phyloP scores from a whole-genome alignment of 2,888 invertebrate genomes.

The Dromius quadrimaculatus region DNA sequence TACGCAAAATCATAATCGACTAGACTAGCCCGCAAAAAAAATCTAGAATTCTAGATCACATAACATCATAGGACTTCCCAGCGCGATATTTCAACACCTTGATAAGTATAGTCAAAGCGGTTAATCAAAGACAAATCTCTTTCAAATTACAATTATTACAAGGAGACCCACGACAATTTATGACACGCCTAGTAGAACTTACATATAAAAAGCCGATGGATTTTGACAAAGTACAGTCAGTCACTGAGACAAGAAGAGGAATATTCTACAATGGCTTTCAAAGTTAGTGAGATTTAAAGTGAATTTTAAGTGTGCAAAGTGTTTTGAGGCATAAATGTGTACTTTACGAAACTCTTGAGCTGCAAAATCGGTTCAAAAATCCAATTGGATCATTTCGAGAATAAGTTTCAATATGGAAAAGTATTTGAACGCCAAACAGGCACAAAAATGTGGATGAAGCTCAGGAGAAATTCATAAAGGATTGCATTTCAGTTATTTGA shows the following conservation, averaged over 20 bases:
- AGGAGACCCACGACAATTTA: not conserved
- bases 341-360: too few relatives aligned
- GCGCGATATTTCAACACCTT: not conserved
- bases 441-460: too few relatives aligned
- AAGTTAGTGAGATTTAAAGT: conserved; percentile 20
- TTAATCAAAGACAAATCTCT: not conserved
- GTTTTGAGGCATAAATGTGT: too few relatives aligned
- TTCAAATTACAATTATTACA: conserved; percentile 17
- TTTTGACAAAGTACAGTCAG: conserved; percentile 37
- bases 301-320: not conserved
- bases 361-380: too few relatives aligned
- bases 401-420: too few relatives aligned
- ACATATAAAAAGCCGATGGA: conserved; percentile 8
- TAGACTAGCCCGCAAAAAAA: conserved; percentile 1
- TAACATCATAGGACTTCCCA: conserved; percentile 10
- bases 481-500: too few relatives aligned
- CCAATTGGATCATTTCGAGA: too few relatives aligned
- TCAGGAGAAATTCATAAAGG: too few relatives aligned
- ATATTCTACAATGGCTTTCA: conserved; percentile 31
- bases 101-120: not conserved
- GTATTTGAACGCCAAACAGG: too few relatives aligned
- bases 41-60: conserved; percentile 13
- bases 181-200: conserved; percentile 13
- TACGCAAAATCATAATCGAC: too few relatives aligned
- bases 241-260: conserved; percentile 3